Base-by-base conservation (phyloP, 2,797 vertebrate genomes). In the Clarias laeviceps region DNA sequence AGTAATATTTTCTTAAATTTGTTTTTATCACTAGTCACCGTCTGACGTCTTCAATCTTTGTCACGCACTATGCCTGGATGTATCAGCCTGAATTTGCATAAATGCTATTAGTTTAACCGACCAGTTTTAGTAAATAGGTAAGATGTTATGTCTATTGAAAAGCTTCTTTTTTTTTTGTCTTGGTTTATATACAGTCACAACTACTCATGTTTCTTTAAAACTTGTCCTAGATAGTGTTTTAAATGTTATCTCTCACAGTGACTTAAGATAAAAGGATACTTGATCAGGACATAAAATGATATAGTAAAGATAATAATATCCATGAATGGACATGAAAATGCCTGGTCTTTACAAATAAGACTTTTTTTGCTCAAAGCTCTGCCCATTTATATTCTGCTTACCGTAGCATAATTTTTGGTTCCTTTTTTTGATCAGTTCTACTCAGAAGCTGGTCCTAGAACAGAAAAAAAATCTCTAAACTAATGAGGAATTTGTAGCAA, bases 261-360 rank as follows among this genome's bases (percentile, higher is more conserved):
- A 69, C 56, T 82, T 82, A 69, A 37, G 32, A 56, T 64, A 29
- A 78, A 80, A 85, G 72, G 84, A 54, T 45, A 45, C 40, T 45
- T 45, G 40, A 45, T 45, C 40, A 45, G 40, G 40, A 45, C 40
- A 45, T 45, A 45, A 45, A 45, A 82, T 76, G 79, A 57, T 82
- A 82, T 32, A 82, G 70, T 66, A 32, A 56, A 66, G 32, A 70
- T 50, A 68, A 62, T 85, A 66, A 68, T 54, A 54, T 68, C 29
- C 80, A 57, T 77, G 69, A 70, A 76, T 70, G 77, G 72, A 81
- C 80, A 73, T 80, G 56, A 68, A 70, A 85, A 85, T 72, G 59
- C 65, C 65, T 80, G 62, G 70, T 45, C 76, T 80, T 84, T 80
- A 62, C 57, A 32, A 40, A 50, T n/a, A n/a, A 79, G 76, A 59